Evolutionary conservation across 2,888 invertebrate genomes (phyloP).

Genomic region (Seladonia tumulorum): DNA sequence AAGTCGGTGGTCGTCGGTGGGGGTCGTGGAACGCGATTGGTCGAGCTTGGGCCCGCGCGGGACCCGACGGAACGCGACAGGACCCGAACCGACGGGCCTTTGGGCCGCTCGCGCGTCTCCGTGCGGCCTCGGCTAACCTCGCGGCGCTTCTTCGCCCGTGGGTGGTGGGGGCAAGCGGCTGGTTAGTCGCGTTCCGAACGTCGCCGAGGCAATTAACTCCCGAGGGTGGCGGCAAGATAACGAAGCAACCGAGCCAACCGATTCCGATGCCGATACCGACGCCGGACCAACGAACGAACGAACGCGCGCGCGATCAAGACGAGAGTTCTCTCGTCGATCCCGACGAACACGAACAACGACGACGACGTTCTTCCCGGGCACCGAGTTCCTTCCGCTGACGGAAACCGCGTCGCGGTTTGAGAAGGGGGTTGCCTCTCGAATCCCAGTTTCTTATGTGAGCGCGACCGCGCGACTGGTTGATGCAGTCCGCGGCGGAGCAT

Average conservation of each 20-base stretch:
- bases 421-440: conserved; percentile 72
- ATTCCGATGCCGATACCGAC: background rate
- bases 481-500: conserved; percentile 84
- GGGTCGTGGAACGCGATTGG: conserved; percentile 37
- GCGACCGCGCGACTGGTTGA: conserved; percentile 84
- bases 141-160: conserved; percentile 14
- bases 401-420: conserved; percentile 62
- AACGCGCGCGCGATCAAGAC: background rate
- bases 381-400: conserved; percentile 59
- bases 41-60: conserved; percentile 46
- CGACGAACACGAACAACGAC: conserved; percentile 31
- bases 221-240: background rate
- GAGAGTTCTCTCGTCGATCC: background rate
- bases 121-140: conserved; percentile 42
- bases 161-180: conserved; percentile 65
- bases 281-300: background rate
- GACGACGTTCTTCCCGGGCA: conserved; percentile 25
- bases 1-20: background rate
- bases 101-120: conserved; percentile 46
- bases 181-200: conserved; percentile 62
- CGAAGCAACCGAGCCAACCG: background rate
- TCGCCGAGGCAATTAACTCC: conserved; percentile 49
- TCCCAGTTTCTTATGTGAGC: conserved; percentile 82
- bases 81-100: conserved; percentile 48
- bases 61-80: conserved; percentile 29